Evolutionary conservation across 2,113 vertebrate genomes (phyloP).

Genomic region (Lipotes vexillifer): DNA sequence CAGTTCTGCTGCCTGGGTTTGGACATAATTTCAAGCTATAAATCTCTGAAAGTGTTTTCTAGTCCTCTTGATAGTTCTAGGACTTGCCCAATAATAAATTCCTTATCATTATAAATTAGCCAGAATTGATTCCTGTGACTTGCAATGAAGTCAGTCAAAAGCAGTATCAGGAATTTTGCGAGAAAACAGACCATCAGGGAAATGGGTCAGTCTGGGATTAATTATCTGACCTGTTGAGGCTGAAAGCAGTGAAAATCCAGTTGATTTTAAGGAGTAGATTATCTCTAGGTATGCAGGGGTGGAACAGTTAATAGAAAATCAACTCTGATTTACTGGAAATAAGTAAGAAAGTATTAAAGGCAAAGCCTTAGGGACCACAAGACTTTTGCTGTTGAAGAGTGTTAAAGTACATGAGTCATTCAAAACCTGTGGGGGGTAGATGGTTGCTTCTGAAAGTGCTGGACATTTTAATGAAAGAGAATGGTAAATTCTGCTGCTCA

Average conservation of each 20-base stretch:
- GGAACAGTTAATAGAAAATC: background rate
- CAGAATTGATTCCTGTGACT: background rate
- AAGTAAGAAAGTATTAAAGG: background rate
- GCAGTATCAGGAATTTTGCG: background rate
- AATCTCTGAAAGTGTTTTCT: background rate
- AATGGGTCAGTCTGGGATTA: background rate
- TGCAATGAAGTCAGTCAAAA: background rate
- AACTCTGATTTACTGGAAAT: background rate
- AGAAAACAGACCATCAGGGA: background rate
- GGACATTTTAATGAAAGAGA: background rate
- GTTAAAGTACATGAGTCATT: background rate
- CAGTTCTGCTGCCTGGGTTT: background rate
- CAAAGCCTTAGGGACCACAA: background rate
- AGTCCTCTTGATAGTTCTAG: background rate
- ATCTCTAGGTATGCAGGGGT: background rate
- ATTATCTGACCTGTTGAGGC: background rate
- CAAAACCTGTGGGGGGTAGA: background rate
- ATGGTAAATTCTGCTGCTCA: background rate
- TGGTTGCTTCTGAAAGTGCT: background rate
- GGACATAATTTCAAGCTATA: background rate
- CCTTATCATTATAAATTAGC: background rate
- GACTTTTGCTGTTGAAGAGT: background rate
- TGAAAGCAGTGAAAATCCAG: background rate
- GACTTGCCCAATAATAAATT: background rate
- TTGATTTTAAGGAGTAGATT: background rate